Base-by-base conservation (phyloP, 2,888 invertebrate species). In the Apodemia hepburni region DNA sequence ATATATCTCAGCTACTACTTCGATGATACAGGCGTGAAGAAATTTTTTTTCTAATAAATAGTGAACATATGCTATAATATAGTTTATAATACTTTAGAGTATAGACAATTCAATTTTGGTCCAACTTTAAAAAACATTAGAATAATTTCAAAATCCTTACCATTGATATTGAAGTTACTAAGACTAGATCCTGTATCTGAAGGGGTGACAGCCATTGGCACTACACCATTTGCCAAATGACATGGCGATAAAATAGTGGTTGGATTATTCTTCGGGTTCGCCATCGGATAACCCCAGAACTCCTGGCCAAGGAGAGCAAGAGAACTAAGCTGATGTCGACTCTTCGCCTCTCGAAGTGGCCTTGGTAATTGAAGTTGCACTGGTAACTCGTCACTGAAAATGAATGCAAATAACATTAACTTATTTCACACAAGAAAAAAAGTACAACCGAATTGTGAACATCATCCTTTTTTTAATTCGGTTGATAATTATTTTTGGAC, bases 281-380 rank as follows among this genome's bases (percentile, higher is more conserved):
- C 95, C 95, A 95, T 95, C 15, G 96, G 95, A 81, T 96, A 96
- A 64, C 95, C 93, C 96, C 96, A 96, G 83, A 96, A 96, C 81
- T 96, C 96, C 82, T 97, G 97, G 38, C 98, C 98, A 60, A 99
- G 92, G 68, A 98, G 92, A 8, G 98, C 98, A 62, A 98, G 89
- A 1, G 98, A 98, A 60, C 97, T 96, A 59, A 99, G 93, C 80
- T 98, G 97, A 81, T 98, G 97, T 54, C 98, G 94, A 77, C 97
- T 97, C 81, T 95, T 96, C 60, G 98, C 98, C 71, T 97, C 96
- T 61, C 96, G 94, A 72, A 98, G 94, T 38, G 97, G 95, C 70
- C 95, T 94, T 57, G 98, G 98, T 75, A 98, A 90, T 70, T 95
- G 94, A 72, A 99, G 93, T 86, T 97, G 97, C 63, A 98, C 97